Evolutionary conservation across 2,113 vertebrate genomes (phyloP), one percentile per base, ranked within the genome.

Genomic region (Athene cunicularia): DNA sequence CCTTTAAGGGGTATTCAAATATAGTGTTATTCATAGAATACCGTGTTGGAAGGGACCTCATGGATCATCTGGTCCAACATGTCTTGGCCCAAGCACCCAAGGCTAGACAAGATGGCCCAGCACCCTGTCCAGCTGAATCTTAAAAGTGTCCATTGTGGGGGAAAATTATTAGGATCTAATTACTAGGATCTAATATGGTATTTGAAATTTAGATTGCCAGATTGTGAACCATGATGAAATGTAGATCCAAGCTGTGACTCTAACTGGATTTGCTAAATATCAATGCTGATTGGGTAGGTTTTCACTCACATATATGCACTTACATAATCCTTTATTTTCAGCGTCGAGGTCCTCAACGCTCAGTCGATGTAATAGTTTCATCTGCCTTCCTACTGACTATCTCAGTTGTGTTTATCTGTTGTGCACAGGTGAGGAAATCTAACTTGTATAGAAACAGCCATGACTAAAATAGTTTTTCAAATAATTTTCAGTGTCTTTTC

Each of bases 391-490:
- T 99, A 3, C 98, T 99, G 96, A 99, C 99, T 28, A 98, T 99
- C 92, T 99, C 99, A 2, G 99, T 99, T 45, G 99, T 99, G 56
- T 99, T 99, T 97, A 99, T 99, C 98, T 99, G 99, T 95, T 99
- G 99, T 80, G 99, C 99, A n/a, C 99, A 99, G 99, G 99, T 99
- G 92, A 98, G 98, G 39, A 96, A 93, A 73, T 26, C 22, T 52
- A 22, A 22, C 72, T 59, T 81, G 8, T 28, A 6, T 70, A 73
- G 79, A 43, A 91, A 56, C 11, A 85, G 8, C 15, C 24, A 10
- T 49, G 33, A 56, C 18, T 75, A 26, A 16, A 63, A 23, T 33
- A 37, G 19, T 13, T 80, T 80, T 39, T 0, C 14, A 73, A 74
- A 37, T 18, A 55, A 14, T 52, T 86, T 53, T 43, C 37, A 23